Base-by-base conservation (phyloP, 1,140 invertebrate genomes). In the Subanguina moxae region DNA sequence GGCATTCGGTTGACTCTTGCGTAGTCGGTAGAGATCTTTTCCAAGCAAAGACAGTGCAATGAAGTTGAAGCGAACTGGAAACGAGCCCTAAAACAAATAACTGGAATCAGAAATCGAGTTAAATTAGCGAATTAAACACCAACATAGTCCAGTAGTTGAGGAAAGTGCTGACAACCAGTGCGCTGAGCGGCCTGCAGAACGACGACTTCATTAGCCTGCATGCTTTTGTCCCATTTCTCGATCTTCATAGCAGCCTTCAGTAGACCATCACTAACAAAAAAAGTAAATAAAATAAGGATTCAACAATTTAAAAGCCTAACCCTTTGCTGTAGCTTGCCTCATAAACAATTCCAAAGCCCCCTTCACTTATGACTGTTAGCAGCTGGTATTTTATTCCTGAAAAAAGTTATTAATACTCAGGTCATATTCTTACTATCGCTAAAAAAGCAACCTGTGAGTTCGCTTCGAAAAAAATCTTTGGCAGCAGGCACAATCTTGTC, bases 331-430 rank as follows among this genome's bases (percentile, higher is more conserved):
- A 38, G 23, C 61, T 59, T 27, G 56, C 65, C 27, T 45, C 62
- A 30, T 68, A 76, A n/a, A 76, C 74, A 19, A 62, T 76, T n/a
- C 74, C 74, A 57, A 76, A 76, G 23, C 74, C 74, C 19, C 74
- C 74, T 43, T 76, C 73, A 19, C 73, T 71, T 21, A 75, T 27
- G n/a, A 65, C 64, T n/a, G 58, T 19, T 8, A n/a, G 11, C 19
- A 66, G 19, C 0, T 56, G 9, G 38, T 66, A 66, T 19, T 15
- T 28, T 8, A 19, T 23, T 0, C 56, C 27, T 28, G 30, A 52
- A 52, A 52, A 15, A 52, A 52, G 32, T 38, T 5, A 38, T 5
- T 5, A 38, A 38, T 38, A 38, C 11, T n/a, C n/a, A n/a, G n/a
- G n/a, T 5, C 32, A 3, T 38, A 38, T 38, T 11, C 11, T 38